Conservation (phyloP, 2,888 invertebrate species). For the Mimumesa dahlbomi region DNA sequence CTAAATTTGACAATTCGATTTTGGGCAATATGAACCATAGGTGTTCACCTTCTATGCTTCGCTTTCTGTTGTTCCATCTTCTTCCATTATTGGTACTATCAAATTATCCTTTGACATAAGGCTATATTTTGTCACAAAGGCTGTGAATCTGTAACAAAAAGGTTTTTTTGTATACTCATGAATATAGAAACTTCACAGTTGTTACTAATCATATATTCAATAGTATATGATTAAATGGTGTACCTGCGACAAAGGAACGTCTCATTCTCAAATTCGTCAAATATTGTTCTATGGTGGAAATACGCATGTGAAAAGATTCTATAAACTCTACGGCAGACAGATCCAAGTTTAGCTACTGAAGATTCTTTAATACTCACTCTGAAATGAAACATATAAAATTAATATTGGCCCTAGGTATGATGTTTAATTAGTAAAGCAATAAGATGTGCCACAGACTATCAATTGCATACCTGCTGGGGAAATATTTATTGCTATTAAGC, state of each 20-base stretch:
- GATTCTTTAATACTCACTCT: constrained; percentile 99
- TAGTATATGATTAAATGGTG: no score
- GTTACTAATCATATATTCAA: no score
- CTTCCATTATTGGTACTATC: constrained; percentile 97
- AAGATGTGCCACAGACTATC: neutral
- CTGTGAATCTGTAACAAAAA: constrained; percentile 87
- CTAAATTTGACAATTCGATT: constrained; percentile 56
- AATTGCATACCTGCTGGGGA: constrained; percentile 96
- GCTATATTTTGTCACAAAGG: constrained; percentile 98
- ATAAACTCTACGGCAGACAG: constrained; percentile 98
- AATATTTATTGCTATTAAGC: constrained; percentile 99
- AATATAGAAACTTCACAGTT: neutral
- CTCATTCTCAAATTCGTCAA: constrained; percentile 98
- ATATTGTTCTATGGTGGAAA: constrained; percentile 97
- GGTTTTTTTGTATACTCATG: neutral
- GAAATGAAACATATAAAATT: constrained; percentile 73
- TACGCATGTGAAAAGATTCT: constrained; percentile 99
- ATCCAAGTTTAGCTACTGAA: constrained; percentile 98
- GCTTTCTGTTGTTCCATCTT: constrained; percentile 81
- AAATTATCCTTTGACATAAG: constrained; percentile 99
- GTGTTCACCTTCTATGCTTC: constrained; percentile 67
- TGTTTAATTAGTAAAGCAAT: neutral
- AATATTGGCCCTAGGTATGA: neutral
- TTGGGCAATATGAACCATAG: constrained; percentile 52
- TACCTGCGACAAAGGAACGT: constrained; percentile 93